These are phyloP conservation scores for Anguilla rostrata DNA, from an alignment of 2,113 vertebrate genomes.

Conservation along the genomic window DNA sequence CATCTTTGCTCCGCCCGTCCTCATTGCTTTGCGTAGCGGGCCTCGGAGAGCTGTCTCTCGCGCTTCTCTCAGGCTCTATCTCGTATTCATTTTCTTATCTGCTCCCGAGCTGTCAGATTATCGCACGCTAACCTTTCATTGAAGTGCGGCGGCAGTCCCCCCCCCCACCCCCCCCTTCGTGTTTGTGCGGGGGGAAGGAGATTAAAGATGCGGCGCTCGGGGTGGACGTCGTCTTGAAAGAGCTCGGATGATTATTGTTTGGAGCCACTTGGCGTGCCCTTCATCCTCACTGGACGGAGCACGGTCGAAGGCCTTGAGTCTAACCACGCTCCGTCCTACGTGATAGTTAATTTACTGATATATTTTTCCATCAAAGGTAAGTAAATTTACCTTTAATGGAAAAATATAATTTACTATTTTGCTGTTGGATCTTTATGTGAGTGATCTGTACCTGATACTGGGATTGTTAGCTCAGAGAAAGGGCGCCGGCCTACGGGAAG, in stretches of 20 bases:
- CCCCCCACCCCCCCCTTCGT: conserved; percentile 10
- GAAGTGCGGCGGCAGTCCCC: conserved; percentile 10
- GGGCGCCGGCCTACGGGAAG: not conserved
- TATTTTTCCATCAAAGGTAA: too few species aligned
- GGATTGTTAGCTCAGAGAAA: not conserved
- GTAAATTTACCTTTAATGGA: too few species aligned
- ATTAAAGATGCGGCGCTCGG: conserved; percentile 2
- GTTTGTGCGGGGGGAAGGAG: conserved; percentile 16
- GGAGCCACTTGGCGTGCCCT: not conserved
- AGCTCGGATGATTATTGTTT: conserved; percentile 19
- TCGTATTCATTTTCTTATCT: conserved; percentile 39
- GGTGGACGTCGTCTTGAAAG: conserved; percentile 13
- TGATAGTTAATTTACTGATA: too few species aligned
- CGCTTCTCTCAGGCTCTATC: conserved; percentile 16
- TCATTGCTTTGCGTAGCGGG: not conserved
- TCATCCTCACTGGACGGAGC: not conserved
- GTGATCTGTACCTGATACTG: not conserved
- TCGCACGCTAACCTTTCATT: conserved; percentile 21
- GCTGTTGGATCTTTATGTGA: not conserved
- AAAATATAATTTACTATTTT: not conserved
- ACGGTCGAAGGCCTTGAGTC: not conserved
- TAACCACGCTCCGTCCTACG: not conserved
- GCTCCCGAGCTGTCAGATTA: conserved; percentile 34
- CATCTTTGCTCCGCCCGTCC: not conserved
- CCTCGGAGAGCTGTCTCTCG: not conserved